These are phyloP conservation scores for Bolinopsis microptera DNA, from an alignment of 37 sponge, comb jelly and placozoan species.

Conservation along the genomic window DNA sequence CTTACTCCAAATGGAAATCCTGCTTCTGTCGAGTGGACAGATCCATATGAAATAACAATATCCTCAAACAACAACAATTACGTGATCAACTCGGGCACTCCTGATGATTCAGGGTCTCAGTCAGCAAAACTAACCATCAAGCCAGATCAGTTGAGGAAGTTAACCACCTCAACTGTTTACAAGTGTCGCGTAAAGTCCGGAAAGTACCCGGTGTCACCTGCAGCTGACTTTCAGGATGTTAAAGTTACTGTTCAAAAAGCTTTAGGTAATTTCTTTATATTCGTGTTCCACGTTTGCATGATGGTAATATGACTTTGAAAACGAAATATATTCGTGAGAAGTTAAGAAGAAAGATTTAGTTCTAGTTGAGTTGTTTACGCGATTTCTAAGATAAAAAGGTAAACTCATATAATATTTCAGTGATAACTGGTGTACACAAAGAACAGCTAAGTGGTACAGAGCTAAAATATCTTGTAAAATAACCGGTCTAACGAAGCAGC, in stretches of 20 bases:
- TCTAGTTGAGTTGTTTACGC: too few relatives aligned
- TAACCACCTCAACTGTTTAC: neutral
- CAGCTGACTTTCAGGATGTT: neutral
- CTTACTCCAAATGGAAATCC: neutral
- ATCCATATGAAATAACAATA: neutral
- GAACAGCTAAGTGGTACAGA: neutral
- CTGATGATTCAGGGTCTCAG: neutral
- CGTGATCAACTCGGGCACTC: neutral
- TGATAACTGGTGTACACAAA: neutral
- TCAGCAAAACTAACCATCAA: neutral
- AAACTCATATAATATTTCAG: too few relatives aligned
- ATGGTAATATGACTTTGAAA: too few relatives aligned
- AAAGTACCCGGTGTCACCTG: neutral
- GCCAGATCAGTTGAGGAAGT: neutral
- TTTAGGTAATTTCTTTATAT: too few relatives aligned
- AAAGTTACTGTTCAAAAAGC: too few relatives aligned
- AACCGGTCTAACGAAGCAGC: neutral
- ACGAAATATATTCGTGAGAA: too few relatives aligned
- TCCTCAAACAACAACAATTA: neutral
- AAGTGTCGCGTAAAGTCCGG: neutral
- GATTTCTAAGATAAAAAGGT: too few relatives aligned
- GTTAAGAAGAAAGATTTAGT: too few relatives aligned
- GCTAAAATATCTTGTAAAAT: neutral
- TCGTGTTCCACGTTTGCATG: too few relatives aligned
- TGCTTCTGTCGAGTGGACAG: neutral